Percentiles rank a stretch among this genome's conserved stretches.
phyloP scores from a whole-genome alignment of 2,888 invertebrate genomes.

The Diadegma fenestrale region DNA sequence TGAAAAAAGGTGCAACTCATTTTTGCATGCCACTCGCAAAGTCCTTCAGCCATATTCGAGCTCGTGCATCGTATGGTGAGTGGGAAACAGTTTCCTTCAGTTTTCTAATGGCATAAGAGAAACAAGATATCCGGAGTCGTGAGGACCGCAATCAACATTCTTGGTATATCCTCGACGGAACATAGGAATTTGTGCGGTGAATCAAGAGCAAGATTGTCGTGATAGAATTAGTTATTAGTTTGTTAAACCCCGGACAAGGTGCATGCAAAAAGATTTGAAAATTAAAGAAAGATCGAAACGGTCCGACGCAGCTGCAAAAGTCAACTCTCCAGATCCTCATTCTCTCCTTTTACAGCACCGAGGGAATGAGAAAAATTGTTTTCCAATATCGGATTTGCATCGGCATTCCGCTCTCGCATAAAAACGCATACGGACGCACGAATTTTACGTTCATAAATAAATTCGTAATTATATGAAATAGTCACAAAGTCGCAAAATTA shows the following conservation, averaged over 20 bases:
- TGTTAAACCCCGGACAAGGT: background rate
- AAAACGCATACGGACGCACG: background rate
- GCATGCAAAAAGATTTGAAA: background rate
- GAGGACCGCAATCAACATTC: background rate
- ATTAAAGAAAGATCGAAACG: slow-evolving; percentile 51
- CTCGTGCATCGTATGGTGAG: background rate
- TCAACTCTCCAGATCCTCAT: slow-evolving; percentile 64
- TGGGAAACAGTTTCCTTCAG: background rate
- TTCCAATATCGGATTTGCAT: slow-evolving; percentile 85
- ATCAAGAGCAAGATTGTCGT: background rate
- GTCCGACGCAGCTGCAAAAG: slow-evolving; percentile 51
- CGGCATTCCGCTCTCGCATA: slow-evolving; percentile 77
- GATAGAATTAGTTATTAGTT: background rate
- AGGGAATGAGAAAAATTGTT: slow-evolving; percentile 85
- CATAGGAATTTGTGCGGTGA: background rate
- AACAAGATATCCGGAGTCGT: background rate
- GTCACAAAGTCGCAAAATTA: slow-evolving; percentile 67
- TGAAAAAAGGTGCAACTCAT: background rate
- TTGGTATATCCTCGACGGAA: background rate
- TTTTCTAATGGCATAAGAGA: background rate
- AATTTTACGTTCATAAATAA: background rate
- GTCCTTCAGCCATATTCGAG: background rate
- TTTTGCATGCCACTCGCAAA: background rate
- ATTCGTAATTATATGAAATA: background rate
- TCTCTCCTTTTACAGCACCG: slow-evolving; percentile 4